These are phyloP conservation scores for Crocodylus rhombifer DNA, from an alignment of 2,797 vertebrate genomes.

Conservation along the genomic window DNA sequence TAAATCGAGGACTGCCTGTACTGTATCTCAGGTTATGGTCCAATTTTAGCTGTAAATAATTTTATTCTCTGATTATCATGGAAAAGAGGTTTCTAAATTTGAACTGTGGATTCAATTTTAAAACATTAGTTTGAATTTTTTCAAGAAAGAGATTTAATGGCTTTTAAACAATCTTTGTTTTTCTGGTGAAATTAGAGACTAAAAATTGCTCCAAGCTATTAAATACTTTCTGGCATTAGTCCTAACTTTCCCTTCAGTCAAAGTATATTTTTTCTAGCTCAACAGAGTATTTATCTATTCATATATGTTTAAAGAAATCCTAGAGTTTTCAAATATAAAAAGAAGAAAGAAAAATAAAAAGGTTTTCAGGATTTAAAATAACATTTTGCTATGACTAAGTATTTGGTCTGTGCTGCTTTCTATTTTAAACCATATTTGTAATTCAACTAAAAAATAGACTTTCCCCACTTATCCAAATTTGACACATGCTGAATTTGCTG, in stretches of 20 bases:
- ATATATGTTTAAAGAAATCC: constrained; percentile 42
- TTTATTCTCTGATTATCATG: not conserved
- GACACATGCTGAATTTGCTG: not conserved
- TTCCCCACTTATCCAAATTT: not conserved
- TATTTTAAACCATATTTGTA: not conserved
- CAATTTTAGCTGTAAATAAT: not conserved
- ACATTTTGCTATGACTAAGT: not conserved
- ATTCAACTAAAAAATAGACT: not conserved
- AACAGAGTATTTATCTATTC: constrained; percentile 14
- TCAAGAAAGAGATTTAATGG: not conserved
- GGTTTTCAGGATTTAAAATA: constrained; percentile 27
- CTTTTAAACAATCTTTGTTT: not conserved
- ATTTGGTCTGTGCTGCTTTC: not conserved
- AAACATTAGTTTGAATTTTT: not conserved
- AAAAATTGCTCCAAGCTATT: constrained; percentile 18
- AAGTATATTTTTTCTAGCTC: constrained; percentile 38
- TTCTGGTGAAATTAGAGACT: not conserved
- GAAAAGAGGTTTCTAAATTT: not conserved
- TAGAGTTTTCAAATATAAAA: constrained; percentile 16
- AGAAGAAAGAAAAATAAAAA: not conserved
- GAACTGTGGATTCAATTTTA: not conserved
- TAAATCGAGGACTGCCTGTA: too few species aligned
- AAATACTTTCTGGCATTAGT: constrained; percentile 41
- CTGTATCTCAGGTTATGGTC: not conserved
- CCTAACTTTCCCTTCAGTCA: not conserved